Evolutionary conservation across 2,113 vertebrate genomes (phyloP).

Genomic region (Laticauda colubrina): DNA sequence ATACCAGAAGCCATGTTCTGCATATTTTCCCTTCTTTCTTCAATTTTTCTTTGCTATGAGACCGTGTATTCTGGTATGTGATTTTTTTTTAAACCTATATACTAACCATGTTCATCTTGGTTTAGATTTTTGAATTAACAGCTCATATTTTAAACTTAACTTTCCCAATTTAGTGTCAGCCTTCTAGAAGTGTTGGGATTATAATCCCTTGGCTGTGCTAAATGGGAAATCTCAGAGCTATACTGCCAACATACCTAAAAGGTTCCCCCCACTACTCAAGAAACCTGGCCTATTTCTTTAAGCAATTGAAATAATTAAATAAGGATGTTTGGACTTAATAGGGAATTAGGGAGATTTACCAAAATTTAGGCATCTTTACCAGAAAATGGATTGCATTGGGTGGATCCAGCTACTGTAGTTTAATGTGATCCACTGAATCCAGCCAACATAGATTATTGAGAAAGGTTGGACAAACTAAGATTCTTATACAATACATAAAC

Average conservation of each 20-base stretch:
- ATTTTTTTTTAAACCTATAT: not conserved
- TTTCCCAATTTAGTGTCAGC: not conserved
- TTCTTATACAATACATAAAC: not conserved
- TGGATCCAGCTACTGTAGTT: not conserved
- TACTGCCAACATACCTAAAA: not conserved
- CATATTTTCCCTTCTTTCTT: not conserved
- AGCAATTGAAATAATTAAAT: not conserved
- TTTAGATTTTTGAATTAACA: not conserved
- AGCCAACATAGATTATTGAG: not conserved
- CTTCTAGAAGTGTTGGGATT: not conserved
- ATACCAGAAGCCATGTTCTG: not conserved
- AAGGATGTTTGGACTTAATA: not conserved
- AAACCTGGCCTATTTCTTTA: not conserved
- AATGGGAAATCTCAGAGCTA: not conserved
- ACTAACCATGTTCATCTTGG: not conserved
- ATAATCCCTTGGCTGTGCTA: not conserved
- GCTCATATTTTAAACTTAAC: not conserved
- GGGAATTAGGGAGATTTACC: not conserved
- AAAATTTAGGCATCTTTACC: too few relatives aligned
- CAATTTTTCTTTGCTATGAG: not conserved
- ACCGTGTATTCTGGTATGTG: not conserved
- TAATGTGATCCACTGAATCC: not conserved
- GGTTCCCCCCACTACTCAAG: not conserved
- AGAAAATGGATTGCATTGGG: not conserved
- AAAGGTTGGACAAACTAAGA: not conserved